These are phyloP conservation scores for Antigone vipio DNA, from an alignment of 2,113 vertebrate species.

Conservation along the genomic window DNA sequence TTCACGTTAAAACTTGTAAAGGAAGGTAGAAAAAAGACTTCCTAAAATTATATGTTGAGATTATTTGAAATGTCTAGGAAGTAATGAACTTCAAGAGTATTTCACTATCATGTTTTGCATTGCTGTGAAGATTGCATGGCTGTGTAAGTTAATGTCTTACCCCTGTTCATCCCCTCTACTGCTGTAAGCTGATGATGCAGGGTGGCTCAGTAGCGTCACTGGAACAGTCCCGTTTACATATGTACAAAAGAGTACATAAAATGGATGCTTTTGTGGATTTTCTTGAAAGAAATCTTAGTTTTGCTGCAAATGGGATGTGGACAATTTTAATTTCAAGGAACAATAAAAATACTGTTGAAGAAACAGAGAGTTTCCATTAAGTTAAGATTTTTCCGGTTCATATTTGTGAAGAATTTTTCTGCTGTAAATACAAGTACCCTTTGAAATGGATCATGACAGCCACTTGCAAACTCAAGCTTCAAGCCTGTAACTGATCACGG, in stretches of 20 bases:
- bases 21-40: not conserved
- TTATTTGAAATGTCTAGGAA: not conserved
- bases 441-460: not conserved
- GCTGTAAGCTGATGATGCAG: not conserved
- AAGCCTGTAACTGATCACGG: not conserved
- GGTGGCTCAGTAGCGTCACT: not conserved
- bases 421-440: not conserved
- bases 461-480: not conserved
- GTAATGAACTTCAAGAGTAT: not conserved
- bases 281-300: not conserved
- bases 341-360: not conserved
- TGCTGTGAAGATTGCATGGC: not conserved
- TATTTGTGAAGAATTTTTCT: not conserved
- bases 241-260: not conserved
- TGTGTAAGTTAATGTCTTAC: not conserved
- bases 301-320: not conserved
- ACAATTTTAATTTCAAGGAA: not conserved
- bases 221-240: not conserved
- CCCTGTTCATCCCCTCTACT: not conserved
- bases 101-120: not conserved
- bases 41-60: not conserved
- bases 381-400: not conserved
- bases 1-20: not conserved
- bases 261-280: not conserved
- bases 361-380: not conserved